phyloP scores from a whole-genome alignment of 2,113 vertebrate species.

The Orientallactaga bullata region DNA sequence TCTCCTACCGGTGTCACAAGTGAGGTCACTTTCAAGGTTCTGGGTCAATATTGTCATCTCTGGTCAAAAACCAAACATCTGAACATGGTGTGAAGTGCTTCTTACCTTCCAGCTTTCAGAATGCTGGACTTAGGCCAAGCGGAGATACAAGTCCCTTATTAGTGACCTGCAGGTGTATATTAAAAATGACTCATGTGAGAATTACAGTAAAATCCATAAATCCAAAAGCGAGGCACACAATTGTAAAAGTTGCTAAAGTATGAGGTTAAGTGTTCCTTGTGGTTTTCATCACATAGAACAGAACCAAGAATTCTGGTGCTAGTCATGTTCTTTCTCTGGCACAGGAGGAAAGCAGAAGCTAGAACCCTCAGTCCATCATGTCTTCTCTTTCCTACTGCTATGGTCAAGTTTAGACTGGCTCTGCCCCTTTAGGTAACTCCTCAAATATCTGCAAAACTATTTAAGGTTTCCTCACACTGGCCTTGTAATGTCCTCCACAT shows the following conservation, averaged over 20 bases:
- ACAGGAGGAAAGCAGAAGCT: neutral
- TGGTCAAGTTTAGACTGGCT: neutral
- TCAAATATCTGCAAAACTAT: neutral
- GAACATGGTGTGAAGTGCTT: conserved; percentile 70
- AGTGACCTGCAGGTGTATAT: conserved; percentile 68
- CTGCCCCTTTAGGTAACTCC: neutral
- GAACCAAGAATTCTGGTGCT: neutral
- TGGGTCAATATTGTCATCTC: conserved; percentile 42
- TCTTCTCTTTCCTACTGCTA: neutral
- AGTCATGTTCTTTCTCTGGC: neutral
- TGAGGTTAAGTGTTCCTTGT: neutral
- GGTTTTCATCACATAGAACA: neutral
- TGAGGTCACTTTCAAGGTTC: conserved; percentile 51
- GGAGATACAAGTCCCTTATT: conserved; percentile 50
- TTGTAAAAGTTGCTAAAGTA: neutral
- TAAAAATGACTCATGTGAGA: conserved; percentile 62
- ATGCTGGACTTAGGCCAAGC: conserved; percentile 62
- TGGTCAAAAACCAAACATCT: conserved; percentile 48
- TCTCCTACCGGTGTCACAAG: conserved; percentile 67
- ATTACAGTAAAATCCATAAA: conserved; percentile 43
- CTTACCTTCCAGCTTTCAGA: conserved; percentile 71
- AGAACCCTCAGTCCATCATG: neutral
- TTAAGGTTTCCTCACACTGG: neutral
- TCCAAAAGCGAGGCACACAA: neutral
- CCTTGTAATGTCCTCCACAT: neutral